phyloP scores from a whole-genome alignment of 2,888 invertebrate species.

The Caradrina kadenii region DNA sequence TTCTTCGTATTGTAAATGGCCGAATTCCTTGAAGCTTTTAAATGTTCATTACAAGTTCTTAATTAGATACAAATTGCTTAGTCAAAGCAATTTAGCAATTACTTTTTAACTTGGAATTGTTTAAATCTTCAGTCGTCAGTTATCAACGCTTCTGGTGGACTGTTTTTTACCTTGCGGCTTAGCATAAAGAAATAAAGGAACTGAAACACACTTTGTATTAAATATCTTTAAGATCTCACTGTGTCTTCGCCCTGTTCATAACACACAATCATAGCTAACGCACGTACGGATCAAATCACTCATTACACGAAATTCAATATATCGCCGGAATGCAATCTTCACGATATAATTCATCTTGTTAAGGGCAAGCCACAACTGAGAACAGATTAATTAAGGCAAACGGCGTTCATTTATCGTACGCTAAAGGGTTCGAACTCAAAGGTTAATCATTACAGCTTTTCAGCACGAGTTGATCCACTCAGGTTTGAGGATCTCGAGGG shows the following conservation, averaged over 20 bases:
- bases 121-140: constrained; percentile 1
- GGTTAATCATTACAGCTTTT: constrained; percentile 72
- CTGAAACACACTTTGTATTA: background rate
- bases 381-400: constrained; percentile 69
- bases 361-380: constrained; percentile 50
- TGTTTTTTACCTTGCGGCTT: background rate
- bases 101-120: constrained; percentile 19
- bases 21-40: constrained; percentile 25
- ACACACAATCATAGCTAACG: constrained; percentile 29
- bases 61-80: constrained; percentile 24
- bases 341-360: constrained; percentile 57
- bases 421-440: constrained; percentile 67
- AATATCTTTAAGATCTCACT: background rate
- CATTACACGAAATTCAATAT: constrained; percentile 58
- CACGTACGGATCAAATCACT: constrained; percentile 37
- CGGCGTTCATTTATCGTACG: constrained; percentile 73
- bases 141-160: background rate
- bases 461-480: constrained; percentile 62
- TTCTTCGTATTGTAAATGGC: constrained; percentile 15
- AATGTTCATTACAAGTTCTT: constrained; percentile 18
- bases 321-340: constrained; percentile 54
- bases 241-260: constrained; percentile 12
- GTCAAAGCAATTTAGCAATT: constrained; percentile 12
- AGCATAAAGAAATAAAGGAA: background rate
- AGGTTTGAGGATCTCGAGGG: constrained; percentile 47